Conservation (phyloP, 2,797 vertebrate species). For the Characodon lateralis region DNA sequence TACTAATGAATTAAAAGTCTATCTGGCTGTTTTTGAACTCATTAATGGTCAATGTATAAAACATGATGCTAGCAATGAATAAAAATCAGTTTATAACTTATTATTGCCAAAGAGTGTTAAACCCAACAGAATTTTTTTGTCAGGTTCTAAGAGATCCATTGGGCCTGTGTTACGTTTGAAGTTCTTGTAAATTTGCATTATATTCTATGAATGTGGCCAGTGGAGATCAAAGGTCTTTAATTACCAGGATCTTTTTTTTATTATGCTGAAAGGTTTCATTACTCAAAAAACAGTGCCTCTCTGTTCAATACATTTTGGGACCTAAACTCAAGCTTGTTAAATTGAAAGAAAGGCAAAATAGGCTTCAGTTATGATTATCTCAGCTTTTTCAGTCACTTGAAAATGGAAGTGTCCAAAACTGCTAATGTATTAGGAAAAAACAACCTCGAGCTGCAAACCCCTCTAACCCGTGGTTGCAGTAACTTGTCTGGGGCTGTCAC, state of each 20-base stretch:
- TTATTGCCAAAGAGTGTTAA: not conserved
- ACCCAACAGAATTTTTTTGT: not conserved
- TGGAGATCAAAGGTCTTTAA: constrained; percentile 1
- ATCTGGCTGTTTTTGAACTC: constrained; percentile 10
- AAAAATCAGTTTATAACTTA: not conserved
- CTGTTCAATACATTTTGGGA: constrained; percentile 15
- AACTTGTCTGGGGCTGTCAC: no score
- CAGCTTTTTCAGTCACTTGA: not conserved
- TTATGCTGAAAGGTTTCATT: not conserved
- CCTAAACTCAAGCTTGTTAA: constrained; percentile 19
- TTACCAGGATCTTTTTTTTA: not conserved
- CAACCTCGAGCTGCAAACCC: no score
- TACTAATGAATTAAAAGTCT: not conserved
- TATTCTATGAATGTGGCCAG: constrained; percentile 1
- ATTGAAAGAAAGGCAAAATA: not conserved
- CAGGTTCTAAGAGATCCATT: not conserved
- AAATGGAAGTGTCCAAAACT: not conserved
- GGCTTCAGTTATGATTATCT: not conserved
- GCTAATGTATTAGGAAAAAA: not conserved
- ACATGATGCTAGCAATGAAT: constrained; percentile 17
- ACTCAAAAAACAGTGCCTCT: not conserved
- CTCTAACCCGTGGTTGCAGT: no score
- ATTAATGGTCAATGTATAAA: constrained; percentile 18
- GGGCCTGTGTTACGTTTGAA: not conserved
- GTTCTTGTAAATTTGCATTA: constrained; percentile 7